These are phyloP conservation scores for Lagodon rhomboides DNA, from an alignment of 2,797 vertebrate genomes.

Conservation along the genomic window DNA sequence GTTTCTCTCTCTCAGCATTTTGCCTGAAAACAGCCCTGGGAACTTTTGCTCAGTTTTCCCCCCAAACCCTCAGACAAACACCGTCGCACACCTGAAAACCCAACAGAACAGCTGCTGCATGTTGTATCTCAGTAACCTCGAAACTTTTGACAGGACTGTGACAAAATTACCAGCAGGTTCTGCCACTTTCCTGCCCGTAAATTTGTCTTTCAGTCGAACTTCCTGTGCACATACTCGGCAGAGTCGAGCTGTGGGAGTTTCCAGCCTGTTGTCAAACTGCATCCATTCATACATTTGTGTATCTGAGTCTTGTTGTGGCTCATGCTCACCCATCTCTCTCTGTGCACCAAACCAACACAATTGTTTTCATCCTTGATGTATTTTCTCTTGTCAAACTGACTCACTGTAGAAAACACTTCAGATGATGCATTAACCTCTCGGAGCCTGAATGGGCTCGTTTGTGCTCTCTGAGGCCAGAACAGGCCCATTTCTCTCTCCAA, in stretches of 20 bases:
- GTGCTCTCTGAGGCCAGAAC: no score
- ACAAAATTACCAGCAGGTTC: neutral
- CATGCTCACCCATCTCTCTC: neutral
- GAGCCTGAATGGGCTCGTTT: neutral
- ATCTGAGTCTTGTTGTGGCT: no score
- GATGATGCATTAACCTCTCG: neutral
- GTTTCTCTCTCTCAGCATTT: neutral
- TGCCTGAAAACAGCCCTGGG: neutral
- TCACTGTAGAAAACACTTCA: neutral
- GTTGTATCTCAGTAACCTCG: no score
- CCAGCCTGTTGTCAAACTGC: no score
- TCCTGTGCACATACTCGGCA: no score
- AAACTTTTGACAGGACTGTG: neutral
- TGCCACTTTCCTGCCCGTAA: neutral
- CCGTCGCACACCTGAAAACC: neutral
- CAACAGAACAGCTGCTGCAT: neutral
- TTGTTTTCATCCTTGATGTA: neutral
- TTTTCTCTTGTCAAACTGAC: neutral
- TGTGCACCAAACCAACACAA: neutral
- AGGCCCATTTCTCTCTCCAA: neutral
- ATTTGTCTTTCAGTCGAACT: neutral
- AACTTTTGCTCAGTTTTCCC: neutral
- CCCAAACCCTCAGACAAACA: neutral
- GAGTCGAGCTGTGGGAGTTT: neutral
- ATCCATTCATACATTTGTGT: no score